Evolutionary conservation across 2,113 vertebrate genomes (phyloP).

Genomic region (Nyctibius bracteatus): DNA sequence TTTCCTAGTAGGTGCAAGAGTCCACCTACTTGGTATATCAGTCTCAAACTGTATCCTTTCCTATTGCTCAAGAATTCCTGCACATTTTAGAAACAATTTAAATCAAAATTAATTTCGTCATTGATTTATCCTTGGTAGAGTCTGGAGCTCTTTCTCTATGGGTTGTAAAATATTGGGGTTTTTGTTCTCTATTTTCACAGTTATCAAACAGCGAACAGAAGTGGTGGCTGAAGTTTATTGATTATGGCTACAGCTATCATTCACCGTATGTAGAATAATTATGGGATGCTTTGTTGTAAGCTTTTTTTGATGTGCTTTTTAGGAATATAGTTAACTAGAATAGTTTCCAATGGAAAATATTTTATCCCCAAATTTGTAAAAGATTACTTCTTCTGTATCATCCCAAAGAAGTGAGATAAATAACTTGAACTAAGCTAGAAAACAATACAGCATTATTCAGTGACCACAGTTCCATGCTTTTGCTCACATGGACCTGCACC

Average conservation of each 20-base stretch:
- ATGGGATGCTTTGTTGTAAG: not conserved
- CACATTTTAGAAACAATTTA: not conserved
- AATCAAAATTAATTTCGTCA: not conserved
- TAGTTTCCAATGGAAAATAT: not conserved
- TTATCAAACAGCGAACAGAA: slow-evolving; percentile 63
- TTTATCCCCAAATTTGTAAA: not conserved
- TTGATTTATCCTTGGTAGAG: not conserved
- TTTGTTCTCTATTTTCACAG: slow-evolving; percentile 55
- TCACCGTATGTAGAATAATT: slow-evolving; percentile 60
- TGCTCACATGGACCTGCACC: not conserved
- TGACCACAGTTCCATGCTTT: not conserved
- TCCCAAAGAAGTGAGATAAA: not conserved
- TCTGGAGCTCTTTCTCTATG: not conserved
- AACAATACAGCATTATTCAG: not conserved
- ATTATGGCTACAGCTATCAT: slow-evolving; percentile 27
- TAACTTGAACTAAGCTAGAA: not conserved
- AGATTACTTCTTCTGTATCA: not conserved
- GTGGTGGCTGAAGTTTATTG: slow-evolving; percentile 78
- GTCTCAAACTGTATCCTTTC: not conserved
- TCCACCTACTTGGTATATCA: not conserved
- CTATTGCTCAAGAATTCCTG: not conserved
- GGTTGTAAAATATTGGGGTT: not conserved
- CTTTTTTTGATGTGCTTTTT: not conserved
- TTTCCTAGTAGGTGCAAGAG: not conserved
- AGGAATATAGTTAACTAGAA: not conserved